These are phyloP conservation scores for Agrypnia vestita DNA, from an alignment of 1,140 invertebrate genomes.

Conservation along the genomic window DNA sequence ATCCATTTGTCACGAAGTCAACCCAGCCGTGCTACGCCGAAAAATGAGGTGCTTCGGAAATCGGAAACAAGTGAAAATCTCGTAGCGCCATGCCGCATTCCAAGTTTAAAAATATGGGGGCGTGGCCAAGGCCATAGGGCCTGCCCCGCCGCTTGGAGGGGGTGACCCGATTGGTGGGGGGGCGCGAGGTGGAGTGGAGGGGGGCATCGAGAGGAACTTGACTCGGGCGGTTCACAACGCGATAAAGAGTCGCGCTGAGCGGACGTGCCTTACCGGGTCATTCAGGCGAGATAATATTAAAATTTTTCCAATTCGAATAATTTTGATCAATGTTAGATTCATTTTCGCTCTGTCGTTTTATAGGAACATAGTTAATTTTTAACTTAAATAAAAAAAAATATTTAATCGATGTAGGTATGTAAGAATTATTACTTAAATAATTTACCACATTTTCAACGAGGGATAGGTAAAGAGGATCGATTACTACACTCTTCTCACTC, in stretches of 20 bases:
- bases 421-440: too few relatives aligned
- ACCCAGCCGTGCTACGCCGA: background rate
- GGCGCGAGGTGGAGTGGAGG: slow-evolving; percentile 64
- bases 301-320: too few relatives aligned
- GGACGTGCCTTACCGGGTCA: background rate
- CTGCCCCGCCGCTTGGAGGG: slow-evolving; percentile 50
- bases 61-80: slow-evolving; percentile 8
- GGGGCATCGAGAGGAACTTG: slow-evolving; percentile 36
- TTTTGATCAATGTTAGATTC: too few relatives aligned
- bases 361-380: too few relatives aligned
- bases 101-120: slow-evolving; percentile 58
- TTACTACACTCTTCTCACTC: too few relatives aligned
- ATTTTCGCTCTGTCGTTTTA: too few relatives aligned
- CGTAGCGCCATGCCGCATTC: slow-evolving; percentile 14
- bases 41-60: background rate
- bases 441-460: too few relatives aligned
- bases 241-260: slow-evolving; percentile 3
- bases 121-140: slow-evolving; percentile 52
- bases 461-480: too few relatives aligned
- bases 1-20: too few relatives aligned
- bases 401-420: too few relatives aligned
- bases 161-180: slow-evolving; percentile 59
- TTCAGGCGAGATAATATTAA: too few relatives aligned
- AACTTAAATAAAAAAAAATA: too few relatives aligned
- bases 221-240: slow-evolving; percentile 26